Base-by-base conservation (phyloP, 2,113 vertebrate genomes). In the Puntigrus tetrazona region DNA sequence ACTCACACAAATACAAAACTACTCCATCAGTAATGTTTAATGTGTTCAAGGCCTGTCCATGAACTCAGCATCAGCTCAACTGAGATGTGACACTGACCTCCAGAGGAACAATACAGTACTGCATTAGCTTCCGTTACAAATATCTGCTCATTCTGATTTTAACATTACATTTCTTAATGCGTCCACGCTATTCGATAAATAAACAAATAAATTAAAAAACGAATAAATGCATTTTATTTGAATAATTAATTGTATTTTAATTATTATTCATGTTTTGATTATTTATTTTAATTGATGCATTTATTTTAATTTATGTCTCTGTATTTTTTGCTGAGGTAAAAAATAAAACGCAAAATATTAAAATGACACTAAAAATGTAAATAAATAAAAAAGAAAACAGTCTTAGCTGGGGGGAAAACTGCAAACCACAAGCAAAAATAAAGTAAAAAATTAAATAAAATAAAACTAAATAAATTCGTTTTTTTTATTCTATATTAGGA, bases 81-180 rank as follows among this genome's bases (percentile, higher is more conserved):
- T 41, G 75, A 87, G 52, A 85, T 83, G 16, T 61, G 27, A 70
- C 74, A 85, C 50, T 83, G 22, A 85, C 88, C 85, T 83, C 88
- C 31, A 50, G 83, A 85, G 88, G 6, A 11, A 25, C n/a, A 27
- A 4, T 27, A 45, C 5, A 22, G n/a, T 45, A 27, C 41, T 74
- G n/a, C 41, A 74, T 27, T 27, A 6, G 22, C 22, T 4, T n/a
- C 41, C 61, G n/a, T n/a, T 31, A 14, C 20, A 57, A 57, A 57
- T 16, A 14, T 57, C 52, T 18, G 20, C 47, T 16, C 47, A 1
- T 47, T 47, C 36, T 50, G 1, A 18, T 16, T 50, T 50, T 50
- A 18, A 50, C 18, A 50, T 20, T 7, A 52, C n/a, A 59, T 59
- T 14, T 2, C 27, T 63, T 25, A 29, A 16, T 63, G 11, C 29